Conservation (phyloP, 2,797 vertebrate genomes). For the Melanogrammus aeglefinus region DNA sequence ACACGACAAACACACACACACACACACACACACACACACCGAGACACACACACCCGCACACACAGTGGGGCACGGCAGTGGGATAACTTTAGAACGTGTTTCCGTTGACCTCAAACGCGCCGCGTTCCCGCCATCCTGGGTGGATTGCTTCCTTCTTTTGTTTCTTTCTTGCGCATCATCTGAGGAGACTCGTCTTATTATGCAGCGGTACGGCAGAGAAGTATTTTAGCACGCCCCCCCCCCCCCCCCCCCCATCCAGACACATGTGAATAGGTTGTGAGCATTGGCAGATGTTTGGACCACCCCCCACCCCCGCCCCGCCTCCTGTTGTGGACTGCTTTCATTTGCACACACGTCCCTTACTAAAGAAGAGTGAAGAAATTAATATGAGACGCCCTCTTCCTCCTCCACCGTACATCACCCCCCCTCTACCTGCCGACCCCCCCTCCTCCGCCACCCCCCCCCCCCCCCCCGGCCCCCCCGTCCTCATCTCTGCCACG, state of each 20-base stretch:
- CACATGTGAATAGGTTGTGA: background rate
- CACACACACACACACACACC: too few relatives aligned
- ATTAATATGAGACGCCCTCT: background rate
- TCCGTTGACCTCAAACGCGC: background rate
- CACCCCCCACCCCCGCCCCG: background rate
- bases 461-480: too few relatives aligned
- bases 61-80: background rate
- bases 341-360: background rate
- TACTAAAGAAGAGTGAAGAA: background rate
- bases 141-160: background rate
- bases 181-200: background rate
- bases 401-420: background rate
- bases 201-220: background rate
- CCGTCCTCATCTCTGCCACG: background rate
- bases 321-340: background rate
- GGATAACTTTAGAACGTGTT: background rate
- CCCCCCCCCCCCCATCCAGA: too few relatives aligned
- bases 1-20: too few relatives aligned
- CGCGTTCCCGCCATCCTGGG: background rate
- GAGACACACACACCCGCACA: too few relatives aligned
- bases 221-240: background rate
- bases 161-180: background rate
- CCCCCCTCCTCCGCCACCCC: too few relatives aligned
- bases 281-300: background rate
- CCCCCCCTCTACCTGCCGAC: background rate